These are phyloP conservation scores for Caenorhabditis angaria DNA, from an alignment of 2,888 invertebrate species.

Conservation along the genomic window DNA sequence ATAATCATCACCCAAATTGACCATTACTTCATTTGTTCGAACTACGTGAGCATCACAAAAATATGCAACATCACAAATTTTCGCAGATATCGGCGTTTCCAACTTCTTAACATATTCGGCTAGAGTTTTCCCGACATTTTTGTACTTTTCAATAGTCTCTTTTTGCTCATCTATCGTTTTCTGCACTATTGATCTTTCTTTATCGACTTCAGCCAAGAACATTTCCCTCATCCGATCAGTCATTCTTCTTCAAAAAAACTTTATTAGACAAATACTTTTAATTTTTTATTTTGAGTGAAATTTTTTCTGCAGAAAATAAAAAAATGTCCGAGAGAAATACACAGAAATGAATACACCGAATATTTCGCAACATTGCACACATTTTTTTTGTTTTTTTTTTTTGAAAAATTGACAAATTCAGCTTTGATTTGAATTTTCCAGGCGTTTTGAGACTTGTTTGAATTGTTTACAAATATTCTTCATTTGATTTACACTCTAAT, in stretches of 20 bases:
- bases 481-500: too few relatives aligned
- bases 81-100: not conserved
- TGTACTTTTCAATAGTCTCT: not conserved
- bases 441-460: too few relatives aligned
- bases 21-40: conserved; percentile 21
- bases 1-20: conserved; percentile 20
- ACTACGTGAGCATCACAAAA: conserved; percentile 34
- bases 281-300: not conserved
- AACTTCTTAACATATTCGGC: not conserved
- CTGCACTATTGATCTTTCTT: not conserved
- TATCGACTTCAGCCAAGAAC: not conserved
- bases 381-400: not conserved
- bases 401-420: too few relatives aligned
- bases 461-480: too few relatives aligned
- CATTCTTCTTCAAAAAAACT: too few relatives aligned
- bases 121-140: not conserved
- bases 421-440: too few relatives aligned
- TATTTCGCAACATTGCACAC: not conserved
- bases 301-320: not conserved
- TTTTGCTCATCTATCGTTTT: not conserved
- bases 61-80: conserved; percentile 26
- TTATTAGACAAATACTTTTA: too few relatives aligned
- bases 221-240: not conserved
- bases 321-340: not conserved
- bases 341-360: not conserved